A percentile compares a stretch with the other conserved stretches of the same genome.
Evolutionary conservation across 2,888 invertebrate genomes (phyloP).

Genomic region (Thecophora atra): DNA sequence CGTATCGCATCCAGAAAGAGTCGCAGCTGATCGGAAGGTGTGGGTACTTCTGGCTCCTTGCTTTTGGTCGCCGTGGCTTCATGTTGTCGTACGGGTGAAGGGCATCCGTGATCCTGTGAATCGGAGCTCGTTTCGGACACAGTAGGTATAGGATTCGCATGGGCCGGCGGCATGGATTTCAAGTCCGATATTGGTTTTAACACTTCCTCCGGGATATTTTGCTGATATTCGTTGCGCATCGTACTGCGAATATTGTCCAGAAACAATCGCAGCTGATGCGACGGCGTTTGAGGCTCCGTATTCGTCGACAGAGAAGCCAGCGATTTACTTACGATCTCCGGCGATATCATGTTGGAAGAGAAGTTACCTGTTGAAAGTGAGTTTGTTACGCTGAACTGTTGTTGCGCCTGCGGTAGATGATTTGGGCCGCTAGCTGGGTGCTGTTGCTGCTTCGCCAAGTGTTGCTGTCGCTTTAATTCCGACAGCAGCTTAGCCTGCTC

Average conservation of each 20-base stretch:
- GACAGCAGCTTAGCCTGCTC: constrained; percentile 65
- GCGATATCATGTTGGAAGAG: constrained; percentile 60
- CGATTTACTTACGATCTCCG: constrained; percentile 62
- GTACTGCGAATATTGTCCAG: constrained; percentile 65
- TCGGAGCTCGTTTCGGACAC: constrained; percentile 4
- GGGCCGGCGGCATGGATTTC: constrained; percentile 34
- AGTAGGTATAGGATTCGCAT: constrained; percentile 10
- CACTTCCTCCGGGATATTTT: constrained; percentile 62
- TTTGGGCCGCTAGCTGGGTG: constrained; percentile 38
- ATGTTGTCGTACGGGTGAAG: neutral
- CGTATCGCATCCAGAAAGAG: constrained; percentile 65
- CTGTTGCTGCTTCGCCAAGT: constrained; percentile 55
- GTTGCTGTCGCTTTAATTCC: constrained; percentile 64
- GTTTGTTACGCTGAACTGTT: constrained; percentile 44
- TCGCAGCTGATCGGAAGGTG: constrained; percentile 65
- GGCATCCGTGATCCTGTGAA: neutral
- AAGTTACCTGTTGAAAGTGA: constrained; percentile 53
- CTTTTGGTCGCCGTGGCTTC: constrained; percentile 41
- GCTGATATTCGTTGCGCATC: constrained; percentile 63
- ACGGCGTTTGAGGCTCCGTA: constrained; percentile 62
- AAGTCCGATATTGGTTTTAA: constrained; percentile 52
- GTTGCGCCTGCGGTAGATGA: constrained; percentile 35
- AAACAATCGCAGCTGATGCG: constrained; percentile 62
- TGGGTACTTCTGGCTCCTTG: constrained; percentile 53
- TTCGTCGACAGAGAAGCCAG: constrained; percentile 56